Evolutionary conservation across 1,140 invertebrate genomes (phyloP).

Genomic region (Temnothorax curvispinosus): DNA sequence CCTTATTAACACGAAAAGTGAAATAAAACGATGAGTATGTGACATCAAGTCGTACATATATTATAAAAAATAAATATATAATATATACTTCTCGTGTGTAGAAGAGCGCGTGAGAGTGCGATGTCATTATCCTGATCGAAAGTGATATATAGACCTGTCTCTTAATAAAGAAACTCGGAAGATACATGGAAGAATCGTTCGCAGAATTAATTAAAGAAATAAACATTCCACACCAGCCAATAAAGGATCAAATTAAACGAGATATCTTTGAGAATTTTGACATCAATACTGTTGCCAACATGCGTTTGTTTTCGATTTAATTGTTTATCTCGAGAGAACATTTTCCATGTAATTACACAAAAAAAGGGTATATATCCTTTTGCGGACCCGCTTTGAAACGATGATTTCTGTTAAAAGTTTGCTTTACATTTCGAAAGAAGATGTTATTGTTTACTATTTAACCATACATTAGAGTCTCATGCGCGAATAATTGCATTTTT

Average conservation of each 20-base stretch:
- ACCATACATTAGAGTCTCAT: conserved; percentile 35
- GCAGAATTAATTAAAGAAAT: conserved; percentile 46
- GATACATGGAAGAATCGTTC: conserved; percentile 43
- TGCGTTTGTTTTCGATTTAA: conserved; percentile 67
- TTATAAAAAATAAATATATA: conserved; percentile 72
- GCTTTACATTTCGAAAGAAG: conserved; percentile 19
- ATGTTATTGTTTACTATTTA: conserved; percentile 56
- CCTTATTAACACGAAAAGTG: conserved; percentile 52
- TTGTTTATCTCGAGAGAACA: conserved; percentile 59
- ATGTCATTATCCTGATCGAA: conserved; percentile 73
- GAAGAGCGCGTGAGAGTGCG: conserved; percentile 67
- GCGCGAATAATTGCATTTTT: conserved; percentile 52
- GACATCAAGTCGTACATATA: conserved; percentile 65
- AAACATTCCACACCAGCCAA: conserved; percentile 64
- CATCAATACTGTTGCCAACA: conserved; percentile 50
- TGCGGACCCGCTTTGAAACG: conserved; percentile 36
- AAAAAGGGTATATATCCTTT: conserved; percentile 5
- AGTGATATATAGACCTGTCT: conserved; percentile 62
- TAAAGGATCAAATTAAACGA: conserved; percentile 42
- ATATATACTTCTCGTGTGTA: conserved; percentile 72
- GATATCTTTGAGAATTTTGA: conserved; percentile 43
- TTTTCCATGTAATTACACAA: conserved; percentile 56
- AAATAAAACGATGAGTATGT: conserved; percentile 51
- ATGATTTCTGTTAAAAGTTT: conserved; percentile 40
- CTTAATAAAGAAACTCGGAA: conserved; percentile 50